Conservation (phyloP, 2,888 invertebrate species). For the Tenthredo scrophulariae region DNA sequence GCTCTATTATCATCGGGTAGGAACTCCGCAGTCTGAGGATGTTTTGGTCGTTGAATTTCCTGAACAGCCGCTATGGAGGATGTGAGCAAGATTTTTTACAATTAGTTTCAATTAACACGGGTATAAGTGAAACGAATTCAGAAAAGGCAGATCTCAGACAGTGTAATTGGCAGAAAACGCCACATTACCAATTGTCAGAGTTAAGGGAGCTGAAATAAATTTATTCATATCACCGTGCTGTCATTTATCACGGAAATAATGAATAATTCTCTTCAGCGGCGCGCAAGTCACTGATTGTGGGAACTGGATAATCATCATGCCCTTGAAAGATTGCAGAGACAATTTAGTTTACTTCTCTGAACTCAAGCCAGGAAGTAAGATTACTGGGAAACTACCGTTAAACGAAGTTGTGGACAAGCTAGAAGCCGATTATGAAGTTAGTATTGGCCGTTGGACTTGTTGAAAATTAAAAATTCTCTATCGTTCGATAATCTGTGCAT, state of each 20-base stretch:
- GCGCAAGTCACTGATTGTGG: conserved; percentile 95
- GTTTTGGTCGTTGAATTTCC: conserved; percentile 93
- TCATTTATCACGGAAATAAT: conserved; percentile 25
- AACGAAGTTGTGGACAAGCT: conserved; percentile 92
- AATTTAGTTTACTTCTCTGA: conserved; percentile 93
- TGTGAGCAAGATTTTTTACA: conserved; percentile 81
- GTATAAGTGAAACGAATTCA: background rate
- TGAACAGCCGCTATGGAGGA: conserved; percentile 94
- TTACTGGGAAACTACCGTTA: conserved; percentile 84
- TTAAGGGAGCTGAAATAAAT: background rate
- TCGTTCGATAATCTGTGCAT: background rate
- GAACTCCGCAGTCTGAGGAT: conserved; percentile 92
- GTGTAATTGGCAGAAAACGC: background rate
- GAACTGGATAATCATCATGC: conserved; percentile 90
- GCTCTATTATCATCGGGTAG: conserved; percentile 94
- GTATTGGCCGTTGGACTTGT: conserved; percentile 58
- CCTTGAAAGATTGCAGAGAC: conserved; percentile 94
- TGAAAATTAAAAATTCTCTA: background rate
- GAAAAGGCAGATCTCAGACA: background rate
- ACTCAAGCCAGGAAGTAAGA: conserved; percentile 83
- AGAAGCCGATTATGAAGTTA: conserved; percentile 95
- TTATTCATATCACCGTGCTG: background rate
- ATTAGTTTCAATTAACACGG: background rate
- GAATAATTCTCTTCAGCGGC: conserved; percentile 80
- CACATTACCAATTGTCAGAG: background rate